Evolutionary conservation across 2,797 vertebrate species (phyloP).

Genomic region (Perdix hodgsoniae): DNA sequence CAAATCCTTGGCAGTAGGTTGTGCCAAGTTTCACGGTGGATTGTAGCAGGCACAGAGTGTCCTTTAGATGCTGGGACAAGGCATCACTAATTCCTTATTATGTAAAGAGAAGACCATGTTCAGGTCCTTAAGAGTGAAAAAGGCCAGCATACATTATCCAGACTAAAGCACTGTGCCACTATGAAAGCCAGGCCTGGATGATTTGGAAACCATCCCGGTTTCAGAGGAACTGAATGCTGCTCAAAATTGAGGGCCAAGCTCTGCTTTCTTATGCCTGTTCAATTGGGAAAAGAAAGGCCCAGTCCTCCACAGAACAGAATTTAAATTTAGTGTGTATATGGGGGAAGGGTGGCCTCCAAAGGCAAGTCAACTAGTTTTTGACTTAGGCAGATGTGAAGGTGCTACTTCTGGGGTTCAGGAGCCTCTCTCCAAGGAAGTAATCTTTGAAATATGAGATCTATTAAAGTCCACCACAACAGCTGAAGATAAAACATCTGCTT

Average conservation of each 20-base stretch:
- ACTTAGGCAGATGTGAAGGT: not conserved
- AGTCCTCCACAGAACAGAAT: not conserved
- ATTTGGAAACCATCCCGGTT: constrained; percentile 56
- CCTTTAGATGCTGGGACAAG: constrained; percentile 30
- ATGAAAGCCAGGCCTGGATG: constrained; percentile 58
- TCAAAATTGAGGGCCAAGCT: constrained; percentile 48
- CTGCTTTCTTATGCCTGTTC: constrained; percentile 6
- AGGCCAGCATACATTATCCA: constrained; percentile 52
- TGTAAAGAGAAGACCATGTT: constrained; percentile 42
- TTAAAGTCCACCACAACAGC: not conserved
- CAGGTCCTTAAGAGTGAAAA: constrained; percentile 54
- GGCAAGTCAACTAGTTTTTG: not conserved
- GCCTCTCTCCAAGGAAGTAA: not conserved
- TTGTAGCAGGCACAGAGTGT: constrained; percentile 51
- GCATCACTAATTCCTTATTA: constrained; percentile 50
- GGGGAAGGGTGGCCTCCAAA: not conserved
- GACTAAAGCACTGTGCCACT: constrained; percentile 52
- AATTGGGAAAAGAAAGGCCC: constrained; percentile 1
- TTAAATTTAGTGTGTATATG: not conserved
- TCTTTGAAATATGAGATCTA: not conserved
- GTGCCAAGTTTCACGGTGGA: not conserved
- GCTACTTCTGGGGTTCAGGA: not conserved
- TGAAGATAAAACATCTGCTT: rapidly evolving
- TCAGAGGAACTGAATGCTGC: constrained; percentile 48
- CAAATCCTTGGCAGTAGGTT: not conserved